Base-by-base conservation (phyloP, 2,113 vertebrate genomes). In the Cynopterus brachyotis region DNA sequence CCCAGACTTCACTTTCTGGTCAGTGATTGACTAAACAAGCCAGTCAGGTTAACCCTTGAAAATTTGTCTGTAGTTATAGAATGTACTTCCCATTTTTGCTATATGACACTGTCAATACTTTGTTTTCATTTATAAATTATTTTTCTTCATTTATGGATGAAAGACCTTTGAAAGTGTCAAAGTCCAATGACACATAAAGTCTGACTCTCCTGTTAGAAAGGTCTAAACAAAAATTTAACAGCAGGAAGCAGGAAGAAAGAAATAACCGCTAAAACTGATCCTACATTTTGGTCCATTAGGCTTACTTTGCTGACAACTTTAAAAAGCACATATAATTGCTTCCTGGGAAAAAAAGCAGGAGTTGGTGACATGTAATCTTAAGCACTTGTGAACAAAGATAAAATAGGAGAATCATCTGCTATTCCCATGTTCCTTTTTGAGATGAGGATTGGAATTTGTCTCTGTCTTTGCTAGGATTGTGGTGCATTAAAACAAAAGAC, bases 21-120 rank as follows among this genome's bases (percentile, higher is more conserved):
- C 94, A 95, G 30, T 15, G 85, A 95, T 10, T 79, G 60, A 89
- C 94, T 97, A 92, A 84, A 92, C 90, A 11, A 37, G 19, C 83
- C 55, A n/a, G 20, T 62, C 64, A 89, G 42, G 37, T 92, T 47
- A 57, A 22, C 10, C 19, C 50, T 79, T 83, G 50, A 73, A 82
- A 78, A 81, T 69, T 47, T 55, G 26, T 26, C 47, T 80, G 30
- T 55, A 90, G 50, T 66, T 66, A 67, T 20, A 79, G 45, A 96
- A 35, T 45, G n/a, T 17, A 75, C 62, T 96, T 94, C 47, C 82
- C 12, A 55, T 20, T 82, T 70, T 60, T 47, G 60, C 30, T 78
- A 24, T 40, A 30, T 69, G 47, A 84, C 57, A 50, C 12, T 4
- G 20, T 45, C 5, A 5, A 22, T 47, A 64, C 60, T 92, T 57